Base-by-base conservation (phyloP, 2,113 vertebrate species). In the Oenanthe oenanthe region DNA sequence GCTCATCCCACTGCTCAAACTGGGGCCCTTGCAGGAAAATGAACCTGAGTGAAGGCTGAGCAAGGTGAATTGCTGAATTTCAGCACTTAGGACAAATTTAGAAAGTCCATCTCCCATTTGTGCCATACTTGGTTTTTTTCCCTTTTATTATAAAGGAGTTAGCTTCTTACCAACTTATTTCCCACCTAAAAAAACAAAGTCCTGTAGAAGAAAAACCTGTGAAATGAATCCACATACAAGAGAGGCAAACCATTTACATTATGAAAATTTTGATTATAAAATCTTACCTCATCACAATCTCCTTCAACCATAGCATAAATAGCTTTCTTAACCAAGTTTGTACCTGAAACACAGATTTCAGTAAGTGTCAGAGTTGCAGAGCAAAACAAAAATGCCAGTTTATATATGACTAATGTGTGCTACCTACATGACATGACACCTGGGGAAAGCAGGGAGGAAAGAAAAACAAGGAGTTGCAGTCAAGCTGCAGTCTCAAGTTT, bases 221-320 rank as follows among this genome's bases (percentile, higher is more conserved):
- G 43, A 96, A 88, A 68, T 48, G 5, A 96, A 96, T 43, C 51
- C 53, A 88, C 40, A 86, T 3, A 38, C 7, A 78, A 57, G 12
- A 92, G 47, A 95, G 63, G 83, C 60, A 96, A 92, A 58, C 58
- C 81, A 87, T 82, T 88, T 14, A 86, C 40, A 81, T 68, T 32
- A 96, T 13, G 38, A 78, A 91, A 93, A 34, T 36, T 74, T 92
- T 90, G 70, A 95, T 89, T 82, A 86, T 72, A 92, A 94, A 56
- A 96, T 93, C 98, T 98, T 98, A 99, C 99, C 99, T 99, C 99
- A 92, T 99, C 99, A 98, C 99, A 99, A 98, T 99, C 99, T 88
- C 99, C 99, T 97, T 99, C 99, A 97, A 99, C 99, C 99, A 99
- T 99, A 97, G 99, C 99, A 98, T 99, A 99, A 98, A 99, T 99